A percentile compares a stretch with the other conserved stretches of the same genome.
These are phyloP conservation scores for Andrena chrysosceles DNA, from an alignment of 2,888 invertebrate genomes.

Conservation along the genomic window DNA sequence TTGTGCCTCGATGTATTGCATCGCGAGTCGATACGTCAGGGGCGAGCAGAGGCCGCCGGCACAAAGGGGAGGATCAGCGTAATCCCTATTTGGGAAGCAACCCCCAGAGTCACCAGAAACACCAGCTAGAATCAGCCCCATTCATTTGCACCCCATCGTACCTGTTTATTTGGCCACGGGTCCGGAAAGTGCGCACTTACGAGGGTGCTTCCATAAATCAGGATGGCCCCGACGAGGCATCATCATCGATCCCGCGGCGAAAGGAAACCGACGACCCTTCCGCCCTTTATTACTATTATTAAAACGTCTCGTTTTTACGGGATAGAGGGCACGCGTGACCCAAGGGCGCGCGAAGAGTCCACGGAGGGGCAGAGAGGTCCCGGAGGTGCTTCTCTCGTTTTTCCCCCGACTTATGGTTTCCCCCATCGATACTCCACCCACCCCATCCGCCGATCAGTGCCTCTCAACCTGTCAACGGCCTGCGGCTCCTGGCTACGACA, in stretches of 20 bases:
- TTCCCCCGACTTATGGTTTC: constrained; percentile 53
- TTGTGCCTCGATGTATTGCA: neutral
- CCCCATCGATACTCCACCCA: constrained; percentile 29
- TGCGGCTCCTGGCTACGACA: neutral
- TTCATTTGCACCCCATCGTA: constrained; percentile 27
- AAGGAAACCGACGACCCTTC: constrained; percentile 11
- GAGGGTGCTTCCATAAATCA: constrained; percentile 34
- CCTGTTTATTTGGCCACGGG: constrained; percentile 39
- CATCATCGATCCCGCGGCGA: constrained; percentile 28
- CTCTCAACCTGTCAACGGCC: constrained; percentile 7
- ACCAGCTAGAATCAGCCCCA: constrained; percentile 1
- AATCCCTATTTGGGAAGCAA: neutral
- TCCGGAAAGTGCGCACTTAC: constrained; percentile 5
- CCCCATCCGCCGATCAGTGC: constrained; percentile 9
- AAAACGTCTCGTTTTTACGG: constrained; percentile 60
- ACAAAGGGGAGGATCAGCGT: neutral
- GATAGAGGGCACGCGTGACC: constrained; percentile 44
- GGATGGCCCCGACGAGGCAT: constrained; percentile 14
- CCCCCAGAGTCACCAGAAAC: neutral
- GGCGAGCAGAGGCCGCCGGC: neutral
- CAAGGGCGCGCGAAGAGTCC: constrained; percentile 59
- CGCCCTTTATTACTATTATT: constrained; percentile 66
- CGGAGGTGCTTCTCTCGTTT: constrained; percentile 44
- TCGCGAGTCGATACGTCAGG: neutral
- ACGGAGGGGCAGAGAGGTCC: constrained; percentile 44